phyloP scores from a whole-genome alignment of 2,888 invertebrate species.

The Cetonia aurata region DNA sequence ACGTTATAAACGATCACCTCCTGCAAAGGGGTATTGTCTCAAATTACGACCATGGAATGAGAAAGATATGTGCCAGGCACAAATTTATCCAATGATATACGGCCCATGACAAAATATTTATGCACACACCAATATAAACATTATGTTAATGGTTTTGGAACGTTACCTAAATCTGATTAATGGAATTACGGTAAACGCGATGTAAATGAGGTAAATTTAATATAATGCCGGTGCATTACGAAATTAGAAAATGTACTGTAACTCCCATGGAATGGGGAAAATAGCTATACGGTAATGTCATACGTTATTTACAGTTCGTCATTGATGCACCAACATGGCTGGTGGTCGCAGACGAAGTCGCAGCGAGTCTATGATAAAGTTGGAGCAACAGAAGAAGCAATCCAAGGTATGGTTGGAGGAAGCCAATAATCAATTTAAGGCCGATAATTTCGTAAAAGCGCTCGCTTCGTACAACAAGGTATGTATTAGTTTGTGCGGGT shows the following conservation, averaged over 20 bases:
- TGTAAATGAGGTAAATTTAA: too few relatives aligned
- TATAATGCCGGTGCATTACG: too few relatives aligned
- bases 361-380: slow-evolving; percentile 61
- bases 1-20: slow-evolving; percentile 7
- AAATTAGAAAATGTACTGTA: too few relatives aligned
- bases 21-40: slow-evolving; percentile 18
- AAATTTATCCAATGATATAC: slow-evolving; percentile 12
- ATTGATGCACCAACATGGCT: slow-evolving; percentile 42
- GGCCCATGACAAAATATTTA: too few relatives aligned
- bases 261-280: too few relatives aligned
- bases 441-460: slow-evolving; percentile 79
- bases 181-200: too few relatives aligned
- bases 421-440: slow-evolving; percentile 82
- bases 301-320: too few relatives aligned
- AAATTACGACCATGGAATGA: slow-evolving; percentile 16
- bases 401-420: slow-evolving; percentile 84
- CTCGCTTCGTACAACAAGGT: slow-evolving; percentile 80
- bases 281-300: too few relatives aligned
- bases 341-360: slow-evolving; percentile 51
- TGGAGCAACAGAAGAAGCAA: slow-evolving; percentile 61
- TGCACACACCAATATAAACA: too few relatives aligned
- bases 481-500: slow-evolving; percentile 53
- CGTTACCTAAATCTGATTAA: too few relatives aligned
- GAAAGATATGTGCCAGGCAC: background rate
- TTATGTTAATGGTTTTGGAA: too few relatives aligned